Evolutionary conservation across 2,113 vertebrate species (phyloP).

Genomic region (Petaurus breviceps): DNA sequence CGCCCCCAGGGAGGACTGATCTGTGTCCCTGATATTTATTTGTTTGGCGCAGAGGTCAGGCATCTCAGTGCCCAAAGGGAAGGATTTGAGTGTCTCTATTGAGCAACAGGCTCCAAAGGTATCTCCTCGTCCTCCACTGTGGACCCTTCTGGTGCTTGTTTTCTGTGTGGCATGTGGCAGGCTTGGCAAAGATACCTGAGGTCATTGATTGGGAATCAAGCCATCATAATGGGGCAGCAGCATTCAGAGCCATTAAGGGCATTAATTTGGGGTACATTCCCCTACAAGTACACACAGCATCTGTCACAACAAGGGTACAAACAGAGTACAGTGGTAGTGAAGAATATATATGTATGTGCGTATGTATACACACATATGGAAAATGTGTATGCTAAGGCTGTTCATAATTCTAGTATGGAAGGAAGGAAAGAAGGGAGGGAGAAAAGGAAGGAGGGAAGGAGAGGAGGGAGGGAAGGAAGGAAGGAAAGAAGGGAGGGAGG

Average conservation of each 20-base stretch:
- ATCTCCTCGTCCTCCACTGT: neutral
- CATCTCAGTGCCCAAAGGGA: neutral
- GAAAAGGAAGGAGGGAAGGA: neutral
- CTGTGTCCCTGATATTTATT: neutral
- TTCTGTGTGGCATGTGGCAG: neutral
- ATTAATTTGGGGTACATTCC: neutral
- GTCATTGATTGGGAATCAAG: neutral
- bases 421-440: neutral
- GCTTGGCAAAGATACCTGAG: neutral
- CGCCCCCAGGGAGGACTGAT: neutral
- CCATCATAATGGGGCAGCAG: neutral
- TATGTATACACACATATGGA: neutral
- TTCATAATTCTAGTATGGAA: neutral
- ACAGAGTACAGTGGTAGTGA: neutral
- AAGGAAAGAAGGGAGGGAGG: neutral
- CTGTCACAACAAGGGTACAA: neutral
- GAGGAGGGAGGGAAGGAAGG: neutral
- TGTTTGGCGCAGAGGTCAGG: neutral
- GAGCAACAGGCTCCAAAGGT: neutral
- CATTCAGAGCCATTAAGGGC: neutral
- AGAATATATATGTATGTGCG: rapidly evolving
- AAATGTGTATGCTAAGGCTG: neutral
- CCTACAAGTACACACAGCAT: neutral
- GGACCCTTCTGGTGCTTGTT: neutral
- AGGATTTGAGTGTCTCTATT: neutral